Percentiles rank a stretch among this genome's conserved stretches.
Evolutionary conservation across 2,113 vertebrate species (phyloP).

Genomic region (Syngnathus scovelli): DNA sequence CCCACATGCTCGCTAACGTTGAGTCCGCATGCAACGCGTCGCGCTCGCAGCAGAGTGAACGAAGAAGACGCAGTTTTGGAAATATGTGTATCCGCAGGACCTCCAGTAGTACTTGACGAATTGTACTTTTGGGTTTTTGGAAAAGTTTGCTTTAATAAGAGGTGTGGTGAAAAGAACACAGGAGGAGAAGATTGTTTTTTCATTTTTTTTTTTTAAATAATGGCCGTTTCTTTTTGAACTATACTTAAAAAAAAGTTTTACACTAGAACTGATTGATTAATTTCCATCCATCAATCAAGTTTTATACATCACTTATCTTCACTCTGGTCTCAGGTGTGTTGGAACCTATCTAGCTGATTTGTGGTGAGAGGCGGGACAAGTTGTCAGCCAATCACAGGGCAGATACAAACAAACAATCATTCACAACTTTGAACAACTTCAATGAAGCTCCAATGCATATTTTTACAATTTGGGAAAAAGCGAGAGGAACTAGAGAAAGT

Average conservation of each 20-base stretch:
- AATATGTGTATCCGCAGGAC: not conserved
- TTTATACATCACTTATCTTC: not conserved
- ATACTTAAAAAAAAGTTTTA: not conserved
- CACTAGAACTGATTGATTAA: not conserved
- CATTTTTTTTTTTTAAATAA: not conserved
- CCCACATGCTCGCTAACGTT: not conserved
- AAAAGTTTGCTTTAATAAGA: not conserved
- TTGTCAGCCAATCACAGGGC: not conserved
- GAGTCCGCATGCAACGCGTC: conserved; percentile 9
- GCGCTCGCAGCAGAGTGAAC: conserved; percentile 34
- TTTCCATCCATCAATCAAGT: not conserved
- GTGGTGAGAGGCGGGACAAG: not conserved
- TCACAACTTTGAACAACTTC: not conserved
- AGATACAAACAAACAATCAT: not conserved
- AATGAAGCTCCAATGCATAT: not conserved
- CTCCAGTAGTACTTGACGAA: too few species aligned
- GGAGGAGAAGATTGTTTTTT: not conserved
- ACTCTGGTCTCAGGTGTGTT: not conserved
- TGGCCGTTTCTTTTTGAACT: not conserved
- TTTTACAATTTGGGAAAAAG: too few species aligned
- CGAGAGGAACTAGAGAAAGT: too few species aligned
- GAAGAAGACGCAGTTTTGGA: not conserved
- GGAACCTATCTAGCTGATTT: not conserved
- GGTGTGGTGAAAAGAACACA: not conserved
- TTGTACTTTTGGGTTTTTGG: too few species aligned